Percentiles rank a stretch among this genome's conserved stretches.
Evolutionary conservation across 2,113 vertebrate species (phyloP).

Genomic region (Uropsilus gracilis): DNA sequence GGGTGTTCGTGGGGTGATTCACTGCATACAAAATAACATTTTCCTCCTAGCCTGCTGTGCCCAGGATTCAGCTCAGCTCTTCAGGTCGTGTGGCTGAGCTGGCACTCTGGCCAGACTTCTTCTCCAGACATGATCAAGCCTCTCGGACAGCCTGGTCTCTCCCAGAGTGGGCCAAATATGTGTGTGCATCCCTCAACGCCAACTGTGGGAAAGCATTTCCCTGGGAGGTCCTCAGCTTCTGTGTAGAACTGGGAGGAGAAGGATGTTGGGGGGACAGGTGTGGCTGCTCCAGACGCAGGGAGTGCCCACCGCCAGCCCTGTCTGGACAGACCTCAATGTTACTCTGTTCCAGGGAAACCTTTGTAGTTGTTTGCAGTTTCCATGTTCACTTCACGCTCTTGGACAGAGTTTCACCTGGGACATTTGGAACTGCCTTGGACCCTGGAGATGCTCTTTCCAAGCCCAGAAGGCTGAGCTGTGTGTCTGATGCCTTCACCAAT

Average conservation of each 20-base stretch:
- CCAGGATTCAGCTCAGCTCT: background rate
- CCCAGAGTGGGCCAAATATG: background rate
- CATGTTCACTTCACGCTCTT: background rate
- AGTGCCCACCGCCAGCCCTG: background rate
- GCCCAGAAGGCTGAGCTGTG: background rate
- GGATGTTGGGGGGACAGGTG: background rate
- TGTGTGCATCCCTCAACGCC: background rate
- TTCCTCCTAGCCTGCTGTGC: background rate
- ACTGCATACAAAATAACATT: background rate
- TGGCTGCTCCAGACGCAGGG: background rate
- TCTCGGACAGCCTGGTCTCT: background rate
- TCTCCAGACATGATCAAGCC: background rate
- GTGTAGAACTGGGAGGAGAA: rapidly evolving
- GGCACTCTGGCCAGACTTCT: background rate
- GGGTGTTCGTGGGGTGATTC: background rate
- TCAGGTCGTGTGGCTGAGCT: background rate
- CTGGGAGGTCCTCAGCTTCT: background rate
- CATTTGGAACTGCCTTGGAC: no score
- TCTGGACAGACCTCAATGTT: background rate
- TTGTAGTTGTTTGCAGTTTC: background rate
- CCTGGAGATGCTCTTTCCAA: background rate
- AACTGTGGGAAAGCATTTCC: background rate
- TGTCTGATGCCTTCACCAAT: background rate
- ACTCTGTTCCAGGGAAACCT: background rate
- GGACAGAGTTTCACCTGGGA: background rate